Conservation (phyloP, 2,888 invertebrate genomes). For the Morpho achilles region DNA sequence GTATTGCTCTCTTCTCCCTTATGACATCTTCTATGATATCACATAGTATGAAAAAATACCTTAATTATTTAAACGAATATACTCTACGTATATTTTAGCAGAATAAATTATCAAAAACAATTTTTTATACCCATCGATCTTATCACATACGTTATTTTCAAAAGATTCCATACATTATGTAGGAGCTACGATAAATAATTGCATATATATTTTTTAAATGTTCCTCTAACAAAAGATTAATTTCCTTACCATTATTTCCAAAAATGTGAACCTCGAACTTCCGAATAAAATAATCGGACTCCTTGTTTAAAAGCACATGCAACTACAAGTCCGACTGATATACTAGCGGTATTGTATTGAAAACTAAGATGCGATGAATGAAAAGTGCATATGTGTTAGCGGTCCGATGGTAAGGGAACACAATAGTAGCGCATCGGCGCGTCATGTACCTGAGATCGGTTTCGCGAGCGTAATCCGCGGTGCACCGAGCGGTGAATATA, state of each 20-base stretch:
- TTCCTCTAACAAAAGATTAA: conserved; percentile 1
- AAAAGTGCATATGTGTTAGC: conserved; percentile 52
- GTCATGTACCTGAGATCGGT: conserved; percentile 53
- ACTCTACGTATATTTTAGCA: too few species aligned
- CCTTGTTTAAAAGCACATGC: conserved; percentile 15
- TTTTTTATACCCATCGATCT: too few species aligned
- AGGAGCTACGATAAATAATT: too few species aligned
- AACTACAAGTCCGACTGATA: conserved; percentile 12
- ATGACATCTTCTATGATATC: conserved; percentile 61
- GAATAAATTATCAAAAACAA: too few species aligned
- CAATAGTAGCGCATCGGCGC: conserved; percentile 34
- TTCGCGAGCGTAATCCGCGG: conserved; percentile 58
- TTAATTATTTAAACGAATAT: neutral
- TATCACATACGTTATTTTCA: too few species aligned
- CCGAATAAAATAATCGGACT: conserved; percentile 14
- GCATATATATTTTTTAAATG: neutral
- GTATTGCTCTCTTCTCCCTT: conserved; percentile 65
- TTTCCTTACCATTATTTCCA: conserved; percentile 29
- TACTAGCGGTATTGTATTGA: conserved; percentile 12
- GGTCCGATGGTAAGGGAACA: conserved; percentile 30
- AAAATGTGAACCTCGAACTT: conserved; percentile 26
- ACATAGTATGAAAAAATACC: conserved; percentile 24
- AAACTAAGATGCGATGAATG: conserved; percentile 49
- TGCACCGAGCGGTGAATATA: conserved; percentile 37
- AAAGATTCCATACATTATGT: too few species aligned